phyloP scores from a whole-genome alignment of 2,888 invertebrate genomes.

The Entomobrya proxima region DNA sequence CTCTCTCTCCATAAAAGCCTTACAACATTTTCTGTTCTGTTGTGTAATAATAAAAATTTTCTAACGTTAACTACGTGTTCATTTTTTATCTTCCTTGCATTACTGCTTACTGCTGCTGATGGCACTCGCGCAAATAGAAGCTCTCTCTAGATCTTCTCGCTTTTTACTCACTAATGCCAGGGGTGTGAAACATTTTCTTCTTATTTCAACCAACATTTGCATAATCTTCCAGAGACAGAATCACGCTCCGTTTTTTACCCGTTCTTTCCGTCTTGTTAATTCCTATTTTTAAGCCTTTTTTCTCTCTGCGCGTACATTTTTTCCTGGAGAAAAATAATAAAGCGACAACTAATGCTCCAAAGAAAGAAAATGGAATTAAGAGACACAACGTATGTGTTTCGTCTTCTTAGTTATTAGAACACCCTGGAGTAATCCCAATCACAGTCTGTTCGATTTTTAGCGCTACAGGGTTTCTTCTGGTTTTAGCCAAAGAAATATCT shows the following conservation, averaged over 20 bases:
- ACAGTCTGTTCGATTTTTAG: too few species aligned
- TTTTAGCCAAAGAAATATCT: too few species aligned
- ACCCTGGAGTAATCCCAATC: too few species aligned
- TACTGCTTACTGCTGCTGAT: background rate
- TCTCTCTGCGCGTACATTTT: too few species aligned
- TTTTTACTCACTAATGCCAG: slow-evolving; percentile 40
- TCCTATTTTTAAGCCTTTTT: slow-evolving; percentile 13
- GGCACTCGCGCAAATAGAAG: slow-evolving; percentile 50
- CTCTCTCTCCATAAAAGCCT: background rate
- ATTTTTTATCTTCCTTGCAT: too few species aligned
- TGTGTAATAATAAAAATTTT: background rate
- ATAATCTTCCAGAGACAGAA: slow-evolving; percentile 59
- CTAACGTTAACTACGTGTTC: too few species aligned
- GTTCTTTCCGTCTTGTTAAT: background rate
- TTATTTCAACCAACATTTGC: slow-evolving; percentile 65
- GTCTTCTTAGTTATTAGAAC: too few species aligned
- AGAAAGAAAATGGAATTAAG: too few species aligned
- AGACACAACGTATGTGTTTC: too few species aligned
- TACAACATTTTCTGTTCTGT: background rate
- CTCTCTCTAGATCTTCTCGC: slow-evolving; percentile 2
- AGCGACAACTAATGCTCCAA: too few species aligned
- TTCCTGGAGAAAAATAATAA: too few species aligned
- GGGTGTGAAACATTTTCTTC: slow-evolving; percentile 66
- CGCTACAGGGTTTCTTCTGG: too few species aligned
- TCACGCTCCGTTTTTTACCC: background rate